Percentiles rank a stretch among this genome's conserved stretches.
phyloP scores from a whole-genome alignment of 2,888 invertebrate genomes.

The Troilus luridus region DNA sequence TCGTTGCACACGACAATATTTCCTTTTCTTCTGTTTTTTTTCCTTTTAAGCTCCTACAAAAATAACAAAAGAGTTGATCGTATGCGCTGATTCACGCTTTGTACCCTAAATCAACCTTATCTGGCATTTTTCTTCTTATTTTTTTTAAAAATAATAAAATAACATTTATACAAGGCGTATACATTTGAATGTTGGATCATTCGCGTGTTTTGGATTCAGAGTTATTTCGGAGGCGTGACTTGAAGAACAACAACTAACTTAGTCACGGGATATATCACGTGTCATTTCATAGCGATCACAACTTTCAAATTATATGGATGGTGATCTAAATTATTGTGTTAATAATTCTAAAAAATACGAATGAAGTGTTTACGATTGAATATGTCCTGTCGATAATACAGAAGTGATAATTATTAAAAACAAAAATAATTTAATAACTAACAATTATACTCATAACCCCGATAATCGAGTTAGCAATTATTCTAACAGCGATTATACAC shows the following conservation, averaged over 20 bases:
- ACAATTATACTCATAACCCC: too few species aligned
- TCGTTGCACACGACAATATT: too few species aligned
- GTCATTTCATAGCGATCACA: background rate
- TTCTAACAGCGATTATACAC: too few species aligned
- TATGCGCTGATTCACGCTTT: background rate
- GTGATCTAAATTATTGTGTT: background rate
- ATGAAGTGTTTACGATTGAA: too few species aligned
- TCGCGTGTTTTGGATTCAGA: slow-evolving; percentile 31
- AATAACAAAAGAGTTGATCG: too few species aligned
- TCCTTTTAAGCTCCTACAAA: too few species aligned
- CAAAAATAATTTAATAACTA: too few species aligned
- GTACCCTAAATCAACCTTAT: background rate
- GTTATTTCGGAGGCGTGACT: slow-evolving; percentile 34
- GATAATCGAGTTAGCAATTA: too few species aligned
- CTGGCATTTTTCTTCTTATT: background rate
- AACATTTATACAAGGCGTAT: background rate
- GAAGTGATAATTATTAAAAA: too few species aligned
- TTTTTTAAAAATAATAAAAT: background rate
- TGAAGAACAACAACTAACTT: background rate
- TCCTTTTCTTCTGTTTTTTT: too few species aligned
- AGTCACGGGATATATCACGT: slow-evolving; percentile 31
- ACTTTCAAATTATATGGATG: background rate
- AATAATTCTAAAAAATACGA: too few species aligned
- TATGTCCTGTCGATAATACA: too few species aligned
- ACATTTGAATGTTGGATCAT: background rate